Conservation (phyloP, 2,888 invertebrate genomes). For the Coleophora flavipennella region DNA sequence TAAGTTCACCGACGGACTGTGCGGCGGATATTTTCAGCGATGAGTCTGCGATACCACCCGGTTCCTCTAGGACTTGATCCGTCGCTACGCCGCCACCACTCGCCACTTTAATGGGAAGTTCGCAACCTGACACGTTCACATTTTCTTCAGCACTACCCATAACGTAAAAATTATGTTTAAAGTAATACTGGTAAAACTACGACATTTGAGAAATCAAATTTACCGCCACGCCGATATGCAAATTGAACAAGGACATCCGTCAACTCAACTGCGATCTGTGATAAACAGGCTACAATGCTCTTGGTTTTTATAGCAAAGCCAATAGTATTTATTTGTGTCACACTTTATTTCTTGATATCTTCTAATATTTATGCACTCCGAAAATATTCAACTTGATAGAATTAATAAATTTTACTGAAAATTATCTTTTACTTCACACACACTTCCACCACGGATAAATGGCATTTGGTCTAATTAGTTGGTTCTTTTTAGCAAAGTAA, state of each 20-base stretch:
- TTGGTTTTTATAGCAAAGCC: slow-evolving; percentile 27
- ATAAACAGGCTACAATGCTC: slow-evolving; percentile 65
- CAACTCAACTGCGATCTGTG: too few relatives aligned
- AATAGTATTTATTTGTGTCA: too few relatives aligned
- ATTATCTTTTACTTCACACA: too few relatives aligned
- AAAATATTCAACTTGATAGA: too few relatives aligned
- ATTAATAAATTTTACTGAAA: too few relatives aligned
- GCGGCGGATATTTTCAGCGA: slow-evolving; percentile 32
- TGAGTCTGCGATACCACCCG: slow-evolving; percentile 36
- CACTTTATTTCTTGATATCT: too few relatives aligned
- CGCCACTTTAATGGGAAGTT: slow-evolving; percentile 18
- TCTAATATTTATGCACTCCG: too few relatives aligned
- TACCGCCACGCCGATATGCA: slow-evolving; percentile 63
- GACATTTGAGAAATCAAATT: slow-evolving; percentile 53
- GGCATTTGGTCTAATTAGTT: too few relatives aligned
- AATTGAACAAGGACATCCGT: slow-evolving; percentile 68
- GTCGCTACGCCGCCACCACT: too few relatives aligned
- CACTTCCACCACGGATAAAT: too few relatives aligned
- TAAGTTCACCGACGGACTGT: too few relatives aligned
- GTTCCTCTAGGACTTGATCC: slow-evolving; percentile 18
- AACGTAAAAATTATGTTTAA: slow-evolving; percentile 23
- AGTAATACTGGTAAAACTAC: slow-evolving; percentile 37
- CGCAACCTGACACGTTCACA: slow-evolving; percentile 22
- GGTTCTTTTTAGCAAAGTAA: too few relatives aligned
- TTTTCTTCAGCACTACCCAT: slow-evolving; percentile 61